phyloP scores from a whole-genome alignment of 2,888 invertebrate genomes.

The Nymphalis urticae region DNA sequence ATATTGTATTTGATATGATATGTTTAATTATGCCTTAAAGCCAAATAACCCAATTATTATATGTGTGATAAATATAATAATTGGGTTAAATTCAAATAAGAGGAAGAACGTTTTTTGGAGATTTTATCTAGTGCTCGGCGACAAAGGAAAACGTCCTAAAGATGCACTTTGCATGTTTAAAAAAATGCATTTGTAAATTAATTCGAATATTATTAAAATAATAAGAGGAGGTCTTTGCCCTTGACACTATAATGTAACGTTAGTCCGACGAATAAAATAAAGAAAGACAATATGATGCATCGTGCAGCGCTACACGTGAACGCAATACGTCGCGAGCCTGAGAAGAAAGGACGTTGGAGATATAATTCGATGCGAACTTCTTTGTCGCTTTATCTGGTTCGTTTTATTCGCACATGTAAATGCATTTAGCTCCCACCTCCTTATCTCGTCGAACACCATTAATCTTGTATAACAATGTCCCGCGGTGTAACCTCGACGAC shows the following conservation, averaged over 20 bases:
- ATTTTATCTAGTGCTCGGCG: no score
- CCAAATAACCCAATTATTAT: no score
- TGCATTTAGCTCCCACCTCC: conserved; percentile 78
- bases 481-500: conserved; percentile 64
- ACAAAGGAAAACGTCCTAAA: no score
- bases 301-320: neutral
- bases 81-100: no score
- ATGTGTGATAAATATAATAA: no score
- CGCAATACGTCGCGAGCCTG: conserved; percentile 29
- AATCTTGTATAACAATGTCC: conserved; percentile 80
- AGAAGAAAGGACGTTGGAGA: conserved; percentile 47
- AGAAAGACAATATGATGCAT: conserved; percentile 3
- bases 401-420: conserved; percentile 80
- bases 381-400: conserved; percentile 75
- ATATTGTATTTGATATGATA: no score
- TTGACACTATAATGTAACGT: neutral
- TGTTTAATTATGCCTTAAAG: no score
- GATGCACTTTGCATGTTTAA: no score
- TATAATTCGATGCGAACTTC: conserved; percentile 62
- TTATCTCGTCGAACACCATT: conserved; percentile 77
- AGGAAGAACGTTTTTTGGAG: no score
- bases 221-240: no score
- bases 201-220: no score
- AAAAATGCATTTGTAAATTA: no score
- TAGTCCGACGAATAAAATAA: neutral